Evolutionary conservation across 2,113 vertebrate genomes (phyloP).

Genomic region (Nematolebias whitei): DNA sequence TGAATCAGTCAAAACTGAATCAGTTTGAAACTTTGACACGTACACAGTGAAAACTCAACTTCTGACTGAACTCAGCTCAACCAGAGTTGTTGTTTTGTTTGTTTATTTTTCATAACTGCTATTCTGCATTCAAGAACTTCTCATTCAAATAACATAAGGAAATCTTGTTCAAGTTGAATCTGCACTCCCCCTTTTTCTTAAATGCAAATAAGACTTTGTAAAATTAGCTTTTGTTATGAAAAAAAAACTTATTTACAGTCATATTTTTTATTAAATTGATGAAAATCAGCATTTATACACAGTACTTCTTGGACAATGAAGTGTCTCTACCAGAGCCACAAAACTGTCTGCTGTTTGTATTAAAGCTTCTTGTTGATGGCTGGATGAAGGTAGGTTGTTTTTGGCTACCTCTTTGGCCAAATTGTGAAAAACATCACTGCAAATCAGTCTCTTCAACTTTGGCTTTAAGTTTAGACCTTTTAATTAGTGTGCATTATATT

Average conservation of each 20-base stretch:
- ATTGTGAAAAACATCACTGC: neutral
- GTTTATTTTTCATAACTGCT: neutral
- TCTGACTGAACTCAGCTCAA: neutral
- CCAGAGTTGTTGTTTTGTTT: neutral
- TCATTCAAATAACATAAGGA: constrained; percentile 3
- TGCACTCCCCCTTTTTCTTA: no score
- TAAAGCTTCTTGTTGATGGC: constrained; percentile 1
- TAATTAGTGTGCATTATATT: constrained; percentile 3
- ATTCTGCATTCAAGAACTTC: no score
- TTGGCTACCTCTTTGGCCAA: neutral
- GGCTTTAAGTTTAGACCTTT: neutral
- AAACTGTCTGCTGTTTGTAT: constrained; percentile 17
- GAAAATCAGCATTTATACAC: no score
- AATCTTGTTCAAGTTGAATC: neutral
- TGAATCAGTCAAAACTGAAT: no score
- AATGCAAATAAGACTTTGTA: no score
- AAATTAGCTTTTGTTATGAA: no score
- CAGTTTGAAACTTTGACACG: neutral
- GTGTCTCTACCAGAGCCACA: neutral
- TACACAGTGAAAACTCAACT: no score
- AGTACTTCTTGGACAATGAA: no score
- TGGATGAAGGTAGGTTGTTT: no score
- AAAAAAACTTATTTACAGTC: no score
- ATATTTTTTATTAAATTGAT: no score
- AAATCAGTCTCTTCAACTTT: constrained; percentile 18